Base-by-base conservation (phyloP, 2,888 invertebrate genomes). In the Tipula confusa region DNA sequence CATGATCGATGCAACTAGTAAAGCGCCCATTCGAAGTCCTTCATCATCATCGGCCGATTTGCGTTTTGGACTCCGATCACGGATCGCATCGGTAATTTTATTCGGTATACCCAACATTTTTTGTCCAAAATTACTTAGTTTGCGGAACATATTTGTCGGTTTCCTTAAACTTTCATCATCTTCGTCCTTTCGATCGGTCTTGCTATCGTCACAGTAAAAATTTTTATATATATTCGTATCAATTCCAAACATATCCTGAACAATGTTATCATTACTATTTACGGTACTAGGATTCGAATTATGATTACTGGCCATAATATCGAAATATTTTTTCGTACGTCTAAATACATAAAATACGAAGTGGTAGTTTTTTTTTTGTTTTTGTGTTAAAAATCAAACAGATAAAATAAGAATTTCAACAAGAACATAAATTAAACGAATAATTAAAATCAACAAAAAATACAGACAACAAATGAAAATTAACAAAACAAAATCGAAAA, bases 1-100 rank as follows among this genome's bases (percentile, higher is more conserved):
- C 85, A 93, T 91, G 0, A 94, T 92, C 1, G 93, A 93, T 84
- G 93, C 90, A 7, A 94, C 93, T 18, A 94, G 88, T 82, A 93
- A 90, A 13, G 93, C 92, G 0, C 93, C 93, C 91, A 94, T 93
- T 0, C 92, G 91, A 83, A 92, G 91, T 0, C 91, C 91, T 86
- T 91, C 91, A 38, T 91, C 92, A 82, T 84, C 84, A 82, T 84
- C 84, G 84, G 84, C 43, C 28, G 84, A 18, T 36, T 79, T 83
- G 3, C 83, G 24, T 29, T 83, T 83, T 24, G 82, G 82, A 18
- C 24, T 33, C 11, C 33, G 29, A 36, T 82, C 82, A 2, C 33
- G n/a, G 1, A 82, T 82, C 5, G 29, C 82, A 18, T 82, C 33
- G 11, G 29, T 18, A 82, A 33, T 33, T 33, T 36, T 82, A 9